Evolutionary conservation across 2,888 invertebrate genomes (phyloP).

Genomic region (Cryptops parisi): DNA sequence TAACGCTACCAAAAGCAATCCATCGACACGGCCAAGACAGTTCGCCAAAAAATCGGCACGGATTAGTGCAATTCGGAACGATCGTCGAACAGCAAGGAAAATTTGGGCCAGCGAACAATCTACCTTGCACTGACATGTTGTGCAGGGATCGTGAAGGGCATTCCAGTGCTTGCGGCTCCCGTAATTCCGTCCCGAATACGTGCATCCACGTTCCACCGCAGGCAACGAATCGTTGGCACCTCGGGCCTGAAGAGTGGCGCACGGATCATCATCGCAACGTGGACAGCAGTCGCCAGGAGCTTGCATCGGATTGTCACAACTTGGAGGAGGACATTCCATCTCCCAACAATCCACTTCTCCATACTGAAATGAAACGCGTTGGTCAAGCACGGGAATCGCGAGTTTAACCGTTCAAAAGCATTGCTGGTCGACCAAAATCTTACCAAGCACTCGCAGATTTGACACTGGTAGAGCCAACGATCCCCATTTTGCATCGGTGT

Average conservation of each 20-base stretch:
- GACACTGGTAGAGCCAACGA: conserved; percentile 80
- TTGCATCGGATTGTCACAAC: conserved; percentile 47
- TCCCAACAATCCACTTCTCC: conserved; percentile 84
- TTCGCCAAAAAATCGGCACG: no score
- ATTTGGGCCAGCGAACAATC: conserved; percentile 28
- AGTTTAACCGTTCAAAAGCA: neutral
- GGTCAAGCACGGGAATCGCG: neutral
- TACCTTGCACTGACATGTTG: conserved; percentile 59
- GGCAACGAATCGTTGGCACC: conserved; percentile 20
- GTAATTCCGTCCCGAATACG: conserved; percentile 44
- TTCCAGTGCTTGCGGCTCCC: conserved; percentile 44
- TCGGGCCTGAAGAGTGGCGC: conserved; percentile 18
- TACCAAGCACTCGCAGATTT: conserved; percentile 80
- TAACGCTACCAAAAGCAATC: no score
- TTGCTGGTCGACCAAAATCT: conserved; percentile 26
- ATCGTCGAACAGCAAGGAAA: no score
- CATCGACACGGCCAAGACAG: no score
- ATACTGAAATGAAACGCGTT: conserved; percentile 37
- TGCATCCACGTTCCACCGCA: conserved; percentile 42
- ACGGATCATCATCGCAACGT: conserved; percentile 49
- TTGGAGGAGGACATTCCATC: conserved; percentile 59
- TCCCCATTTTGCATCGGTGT: conserved; percentile 65
- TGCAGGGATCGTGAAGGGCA: conserved; percentile 48
- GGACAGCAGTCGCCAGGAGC: conserved; percentile 54
- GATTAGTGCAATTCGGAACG: no score